phyloP scores from a whole-genome alignment of 2,113 vertebrate species.

The Gavialis gangeticus region DNA sequence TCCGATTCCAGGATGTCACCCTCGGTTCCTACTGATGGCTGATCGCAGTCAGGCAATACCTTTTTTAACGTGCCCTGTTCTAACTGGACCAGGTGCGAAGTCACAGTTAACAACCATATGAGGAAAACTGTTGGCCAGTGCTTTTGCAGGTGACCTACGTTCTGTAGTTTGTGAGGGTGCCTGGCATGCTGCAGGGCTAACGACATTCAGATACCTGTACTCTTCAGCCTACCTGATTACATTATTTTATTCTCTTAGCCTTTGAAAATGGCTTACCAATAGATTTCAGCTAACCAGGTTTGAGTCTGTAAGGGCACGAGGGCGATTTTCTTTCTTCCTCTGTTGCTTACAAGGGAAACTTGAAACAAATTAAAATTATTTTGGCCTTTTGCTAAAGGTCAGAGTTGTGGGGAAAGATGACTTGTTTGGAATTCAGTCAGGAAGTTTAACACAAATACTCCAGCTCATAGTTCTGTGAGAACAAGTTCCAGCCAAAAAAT shows the following conservation, averaged over 20 bases:
- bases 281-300: not conserved
- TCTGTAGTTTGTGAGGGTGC: not conserved
- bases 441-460: constrained; percentile 77
- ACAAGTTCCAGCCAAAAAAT: constrained; percentile 41
- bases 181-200: not conserved
- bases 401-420: constrained; percentile 63
- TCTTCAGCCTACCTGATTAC: not conserved
- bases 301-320: not conserved
- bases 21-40: accelerated
- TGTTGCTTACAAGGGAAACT: constrained; percentile 61
- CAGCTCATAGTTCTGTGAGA: constrained; percentile 71
- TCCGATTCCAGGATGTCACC: not conserved
- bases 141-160: not conserved
- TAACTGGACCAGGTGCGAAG: not conserved
- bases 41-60: not conserved
- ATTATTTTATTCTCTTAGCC: not conserved
- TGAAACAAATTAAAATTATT: constrained; percentile 69
- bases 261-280: not conserved
- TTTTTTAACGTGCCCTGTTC: accelerated
- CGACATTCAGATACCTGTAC: accelerated
- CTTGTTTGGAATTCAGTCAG: constrained; percentile 74
- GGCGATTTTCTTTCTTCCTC: constrained; percentile 9
- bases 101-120: not conserved
- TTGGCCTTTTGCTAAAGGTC: constrained; percentile 62
- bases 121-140: not conserved